phyloP scores from a whole-genome alignment of 2,113 vertebrate species.

The Channa maculata region DNA sequence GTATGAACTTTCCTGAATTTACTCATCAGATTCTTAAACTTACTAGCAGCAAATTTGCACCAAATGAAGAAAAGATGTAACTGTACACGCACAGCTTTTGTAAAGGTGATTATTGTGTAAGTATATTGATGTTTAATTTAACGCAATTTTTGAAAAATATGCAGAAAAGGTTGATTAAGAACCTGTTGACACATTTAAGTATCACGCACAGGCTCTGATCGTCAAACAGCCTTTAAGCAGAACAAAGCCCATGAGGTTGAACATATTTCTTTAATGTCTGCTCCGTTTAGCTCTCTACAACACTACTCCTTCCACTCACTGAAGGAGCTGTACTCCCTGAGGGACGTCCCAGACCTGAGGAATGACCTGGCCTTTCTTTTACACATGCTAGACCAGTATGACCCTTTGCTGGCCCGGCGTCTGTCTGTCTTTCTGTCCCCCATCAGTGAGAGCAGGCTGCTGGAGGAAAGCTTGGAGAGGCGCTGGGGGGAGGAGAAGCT shows the following conservation, averaged over 20 bases:
- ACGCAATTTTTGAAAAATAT: too few species aligned
- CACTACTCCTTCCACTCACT: constrained; percentile 83
- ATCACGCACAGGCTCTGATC: neutral
- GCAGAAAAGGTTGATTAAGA: neutral
- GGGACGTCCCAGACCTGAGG: constrained; percentile 81
- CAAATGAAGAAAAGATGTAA: too few species aligned
- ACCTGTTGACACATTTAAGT: neutral
- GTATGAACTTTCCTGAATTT: too few species aligned
- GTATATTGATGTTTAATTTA: too few species aligned
- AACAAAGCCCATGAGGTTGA: neutral
- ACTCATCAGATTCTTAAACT: too few species aligned
- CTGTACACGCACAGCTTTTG: too few species aligned
- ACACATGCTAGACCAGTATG: constrained; percentile 88
- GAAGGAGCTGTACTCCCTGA: constrained; percentile 70
- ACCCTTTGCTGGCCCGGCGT: constrained; percentile 83
- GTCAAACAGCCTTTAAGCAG: constrained; percentile 1
- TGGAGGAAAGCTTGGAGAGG: constrained; percentile 80
- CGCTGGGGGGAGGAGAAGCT: constrained; percentile 79
- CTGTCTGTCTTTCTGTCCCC: constrained; percentile 87
- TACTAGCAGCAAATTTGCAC: too few species aligned
- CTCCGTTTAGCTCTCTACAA: constrained; percentile 72
- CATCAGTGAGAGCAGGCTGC: constrained; percentile 80
- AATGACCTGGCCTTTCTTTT: constrained; percentile 88
- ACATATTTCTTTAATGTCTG: constrained; percentile 15
- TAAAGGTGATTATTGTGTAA: too few species aligned